Evolutionary conservation across 2,113 vertebrate species (phyloP).

Genomic region (Cnemophilus loriae): DNA sequence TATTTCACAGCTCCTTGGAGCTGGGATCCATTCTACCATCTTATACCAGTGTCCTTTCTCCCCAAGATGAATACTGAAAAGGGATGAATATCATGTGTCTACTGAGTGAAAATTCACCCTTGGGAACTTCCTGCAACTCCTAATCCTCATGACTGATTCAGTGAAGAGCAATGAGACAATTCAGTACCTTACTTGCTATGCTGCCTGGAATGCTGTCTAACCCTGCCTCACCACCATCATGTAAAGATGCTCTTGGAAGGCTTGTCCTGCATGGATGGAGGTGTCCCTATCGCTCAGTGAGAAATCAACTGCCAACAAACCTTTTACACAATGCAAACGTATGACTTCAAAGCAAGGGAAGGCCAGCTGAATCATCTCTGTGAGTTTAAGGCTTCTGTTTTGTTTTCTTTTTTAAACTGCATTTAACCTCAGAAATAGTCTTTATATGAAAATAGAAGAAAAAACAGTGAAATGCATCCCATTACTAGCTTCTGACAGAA

Average conservation of each 20-base stretch:
- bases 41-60: background rate
- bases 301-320: background rate
- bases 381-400: background rate
- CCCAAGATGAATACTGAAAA: background rate
- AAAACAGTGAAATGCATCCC: background rate
- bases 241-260: background rate
- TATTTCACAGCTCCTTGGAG: background rate
- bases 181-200: background rate
- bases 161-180: background rate
- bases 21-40: background rate
- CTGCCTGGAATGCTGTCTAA: background rate
- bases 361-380: background rate
- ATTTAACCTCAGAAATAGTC: background rate
- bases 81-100: background rate
- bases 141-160: background rate
- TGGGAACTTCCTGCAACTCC: background rate
- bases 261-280: background rate
- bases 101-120: background rate
- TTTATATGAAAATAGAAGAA: background rate
- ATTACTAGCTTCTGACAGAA: background rate
- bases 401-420: background rate
- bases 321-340: background rate
- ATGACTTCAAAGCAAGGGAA: background rate
- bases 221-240: background rate
- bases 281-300: background rate